Percentiles rank a stretch among this genome's conserved stretches.
Conservation (phyloP, 2,113 vertebrate species). For the Gallinago media region DNA sequence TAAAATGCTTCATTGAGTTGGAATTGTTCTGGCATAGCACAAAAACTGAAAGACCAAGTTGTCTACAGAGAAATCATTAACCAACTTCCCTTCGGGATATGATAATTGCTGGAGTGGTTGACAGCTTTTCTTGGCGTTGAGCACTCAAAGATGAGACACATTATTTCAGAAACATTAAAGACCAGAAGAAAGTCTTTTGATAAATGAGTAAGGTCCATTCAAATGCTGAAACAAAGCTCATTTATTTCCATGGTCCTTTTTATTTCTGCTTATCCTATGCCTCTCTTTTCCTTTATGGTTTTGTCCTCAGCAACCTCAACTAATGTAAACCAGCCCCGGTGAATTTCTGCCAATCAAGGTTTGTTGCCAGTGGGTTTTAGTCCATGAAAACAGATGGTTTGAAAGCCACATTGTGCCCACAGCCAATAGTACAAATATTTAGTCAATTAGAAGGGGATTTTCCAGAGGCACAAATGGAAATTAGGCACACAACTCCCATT, state of each 20-base stretch:
- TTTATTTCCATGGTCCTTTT: neutral
- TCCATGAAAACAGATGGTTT: conserved; percentile 32
- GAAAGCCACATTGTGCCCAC: conserved; percentile 42
- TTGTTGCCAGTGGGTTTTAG: conserved; percentile 12
- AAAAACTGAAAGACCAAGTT: conserved; percentile 18
- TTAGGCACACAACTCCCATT: neutral
- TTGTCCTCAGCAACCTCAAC: conserved; percentile 9
- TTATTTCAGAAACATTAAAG: conserved; percentile 43
- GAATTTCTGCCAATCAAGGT: neutral
- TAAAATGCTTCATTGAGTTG: neutral
- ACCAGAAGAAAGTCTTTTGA: conserved; percentile 48
- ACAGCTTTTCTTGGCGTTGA: conserved; percentile 7
- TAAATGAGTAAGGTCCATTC: conserved; percentile 36
- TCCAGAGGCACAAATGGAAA: conserved; percentile 20
- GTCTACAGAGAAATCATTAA: conserved; percentile 46
- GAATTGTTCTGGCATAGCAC: neutral
- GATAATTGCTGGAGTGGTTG: conserved; percentile 53
- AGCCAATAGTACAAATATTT: conserved; percentile 19
- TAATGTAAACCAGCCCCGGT: neutral
- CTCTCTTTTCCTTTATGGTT: neutral
- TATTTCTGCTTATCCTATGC: neutral
- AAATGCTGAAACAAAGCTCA: conserved; percentile 25
- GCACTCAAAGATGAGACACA: neutral
- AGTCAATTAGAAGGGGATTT: conserved; percentile 12
- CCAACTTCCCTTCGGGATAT: neutral